Evolutionary conservation across 2,797 vertebrate species (phyloP).

Genomic region (Pangasius macronema): DNA sequence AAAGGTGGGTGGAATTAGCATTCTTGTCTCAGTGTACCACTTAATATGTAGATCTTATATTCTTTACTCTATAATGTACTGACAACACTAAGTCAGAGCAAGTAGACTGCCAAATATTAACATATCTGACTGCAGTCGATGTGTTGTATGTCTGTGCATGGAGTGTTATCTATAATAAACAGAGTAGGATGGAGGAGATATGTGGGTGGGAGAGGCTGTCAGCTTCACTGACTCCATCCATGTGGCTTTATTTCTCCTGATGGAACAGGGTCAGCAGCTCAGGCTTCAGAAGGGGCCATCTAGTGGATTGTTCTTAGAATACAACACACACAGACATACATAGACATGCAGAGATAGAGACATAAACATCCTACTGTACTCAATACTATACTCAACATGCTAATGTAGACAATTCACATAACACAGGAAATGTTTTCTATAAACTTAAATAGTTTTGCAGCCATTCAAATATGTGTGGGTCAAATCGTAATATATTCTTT

Average conservation of each 20-base stretch:
- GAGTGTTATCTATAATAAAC: conserved; percentile 19
- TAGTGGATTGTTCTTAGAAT: conserved; percentile 63
- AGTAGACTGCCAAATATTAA: neutral
- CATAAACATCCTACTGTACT: neutral
- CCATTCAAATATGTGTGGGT: neutral
- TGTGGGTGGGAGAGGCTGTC: conserved; percentile 69
- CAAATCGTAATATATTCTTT: neutral
- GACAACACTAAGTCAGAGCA: neutral
- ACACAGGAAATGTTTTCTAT: neutral
- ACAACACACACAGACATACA: neutral
- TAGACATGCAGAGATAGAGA: neutral
- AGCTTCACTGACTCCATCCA: conserved; percentile 73
- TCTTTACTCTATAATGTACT: neutral
- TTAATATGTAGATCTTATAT: neutral
- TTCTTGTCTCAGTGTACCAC: conserved; percentile 3
- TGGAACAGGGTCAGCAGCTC: conserved; percentile 72
- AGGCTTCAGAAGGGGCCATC: conserved; percentile 66
- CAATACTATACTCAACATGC: neutral
- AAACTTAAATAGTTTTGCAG: neutral
- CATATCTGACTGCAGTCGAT: neutral
- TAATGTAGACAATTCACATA: neutral
- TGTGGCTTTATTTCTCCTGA: conserved; percentile 75
- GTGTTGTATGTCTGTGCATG: conserved; percentile 6
- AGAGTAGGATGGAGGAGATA: conserved; percentile 34
- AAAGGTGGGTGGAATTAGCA: conserved; percentile 82